Percentiles rank a stretch among this genome's conserved stretches.
Conservation (phyloP, 2,797 vertebrate species). For the Micrastur ruficollis region DNA sequence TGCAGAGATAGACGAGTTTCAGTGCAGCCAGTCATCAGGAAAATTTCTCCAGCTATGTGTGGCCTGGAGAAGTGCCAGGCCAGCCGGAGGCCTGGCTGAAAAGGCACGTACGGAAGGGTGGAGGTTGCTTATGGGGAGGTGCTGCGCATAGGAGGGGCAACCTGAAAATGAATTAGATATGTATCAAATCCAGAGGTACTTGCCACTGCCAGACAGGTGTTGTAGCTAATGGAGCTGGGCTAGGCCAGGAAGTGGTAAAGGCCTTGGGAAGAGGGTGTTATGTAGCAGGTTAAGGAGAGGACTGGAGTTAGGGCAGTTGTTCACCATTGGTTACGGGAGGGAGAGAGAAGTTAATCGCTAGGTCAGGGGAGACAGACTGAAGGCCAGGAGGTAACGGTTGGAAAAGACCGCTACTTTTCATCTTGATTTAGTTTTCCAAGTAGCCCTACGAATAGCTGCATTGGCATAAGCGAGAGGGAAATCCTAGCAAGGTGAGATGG, state of each 20-base stretch:
- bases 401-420: neutral
- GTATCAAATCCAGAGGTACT: neutral
- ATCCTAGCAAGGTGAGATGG: neutral
- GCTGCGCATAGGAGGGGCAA: neutral
- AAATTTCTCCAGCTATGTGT: slow-evolving; percentile 40
- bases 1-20: slow-evolving; percentile 6
- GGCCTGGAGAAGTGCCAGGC: slow-evolving; percentile 66
- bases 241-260: neutral
- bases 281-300: neutral
- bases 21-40: slow-evolving; percentile 1
- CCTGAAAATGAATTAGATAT: accelerated
- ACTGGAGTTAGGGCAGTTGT: neutral
- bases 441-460: accelerated
- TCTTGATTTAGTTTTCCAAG: neutral
- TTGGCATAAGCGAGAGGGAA: neutral
- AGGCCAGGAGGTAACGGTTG: neutral
- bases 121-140: neutral
- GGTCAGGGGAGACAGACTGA: neutral
- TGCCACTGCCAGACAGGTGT: neutral
- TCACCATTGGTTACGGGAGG: neutral
- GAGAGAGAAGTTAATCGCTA: neutral
- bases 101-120: neutral
- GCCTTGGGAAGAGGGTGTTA: neutral
- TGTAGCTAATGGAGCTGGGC: neutral
- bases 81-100: slow-evolving; percentile 35